A percentile compares a stretch with the other conserved stretches of the same genome.
These are phyloP conservation scores for Bombus polaris DNA, from an alignment of 1,140 invertebrate genomes.

Conservation along the genomic window DNA sequence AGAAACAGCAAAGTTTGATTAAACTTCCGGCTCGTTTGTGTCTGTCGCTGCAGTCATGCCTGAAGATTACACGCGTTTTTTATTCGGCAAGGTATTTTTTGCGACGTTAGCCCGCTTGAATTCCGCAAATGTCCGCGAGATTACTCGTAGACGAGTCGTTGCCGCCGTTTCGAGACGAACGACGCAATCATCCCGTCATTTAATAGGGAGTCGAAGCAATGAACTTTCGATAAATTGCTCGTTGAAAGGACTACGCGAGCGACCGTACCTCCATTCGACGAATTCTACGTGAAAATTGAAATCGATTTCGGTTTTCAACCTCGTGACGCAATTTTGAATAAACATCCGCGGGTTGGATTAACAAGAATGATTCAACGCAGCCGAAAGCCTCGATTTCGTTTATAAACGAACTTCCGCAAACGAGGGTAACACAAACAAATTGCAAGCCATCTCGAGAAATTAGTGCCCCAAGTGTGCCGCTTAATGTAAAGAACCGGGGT, in stretches of 20 bases:
- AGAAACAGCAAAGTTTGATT: conserved; percentile 41
- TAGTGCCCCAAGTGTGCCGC: neutral
- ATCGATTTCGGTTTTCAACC: neutral
- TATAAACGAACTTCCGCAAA: neutral
- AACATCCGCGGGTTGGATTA: neutral
- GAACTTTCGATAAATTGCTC: neutral
- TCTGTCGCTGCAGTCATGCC: neutral
- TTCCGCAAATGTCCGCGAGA: neutral
- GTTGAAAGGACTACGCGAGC: neutral
- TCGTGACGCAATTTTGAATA: neutral
- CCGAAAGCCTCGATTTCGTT: neutral
- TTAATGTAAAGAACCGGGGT: neutral
- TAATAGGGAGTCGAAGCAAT: neutral
- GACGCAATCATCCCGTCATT: neutral
- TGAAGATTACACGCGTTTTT: neutral
- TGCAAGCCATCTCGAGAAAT: neutral
- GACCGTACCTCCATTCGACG: too few species aligned
- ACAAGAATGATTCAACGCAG: neutral
- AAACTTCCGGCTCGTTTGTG: conserved; percentile 23
- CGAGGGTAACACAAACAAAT: neutral
- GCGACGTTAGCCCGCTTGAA: neutral
- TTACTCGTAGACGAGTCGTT: neutral
- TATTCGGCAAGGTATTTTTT: neutral
- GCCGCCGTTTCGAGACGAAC: neutral
- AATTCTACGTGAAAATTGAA: neutral